Evolutionary conservation across 2,113 vertebrate species (phyloP).

Genomic region (Tragelaphus strepsiceros): DNA sequence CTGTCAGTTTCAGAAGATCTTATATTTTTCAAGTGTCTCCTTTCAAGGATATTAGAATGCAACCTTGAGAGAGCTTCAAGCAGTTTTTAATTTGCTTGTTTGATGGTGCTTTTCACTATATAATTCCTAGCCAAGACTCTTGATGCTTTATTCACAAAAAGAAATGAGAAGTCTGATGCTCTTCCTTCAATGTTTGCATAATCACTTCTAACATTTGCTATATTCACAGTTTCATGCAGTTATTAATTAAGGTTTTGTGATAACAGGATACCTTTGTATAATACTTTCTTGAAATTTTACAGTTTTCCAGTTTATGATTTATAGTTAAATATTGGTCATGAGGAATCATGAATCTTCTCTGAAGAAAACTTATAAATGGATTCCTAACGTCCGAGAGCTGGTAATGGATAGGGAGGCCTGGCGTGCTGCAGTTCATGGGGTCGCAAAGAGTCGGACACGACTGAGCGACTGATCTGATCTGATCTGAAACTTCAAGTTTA

Average conservation of each 20-base stretch:
- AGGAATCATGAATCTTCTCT: not conserved
- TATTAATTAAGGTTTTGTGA: slow-evolving; percentile 10
- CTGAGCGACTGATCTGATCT: too few relatives aligned
- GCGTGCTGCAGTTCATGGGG: too few relatives aligned
- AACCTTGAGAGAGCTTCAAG: slow-evolving; percentile 6
- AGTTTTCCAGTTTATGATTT: not conserved
- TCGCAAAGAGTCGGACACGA: too few relatives aligned
- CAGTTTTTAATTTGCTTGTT: slow-evolving; percentile 29
- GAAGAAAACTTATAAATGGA: not conserved
- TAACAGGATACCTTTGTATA: not conserved
- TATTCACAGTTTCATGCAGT: not conserved
- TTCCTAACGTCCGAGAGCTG: not conserved
- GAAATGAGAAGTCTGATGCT: not conserved
- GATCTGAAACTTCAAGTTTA: not conserved
- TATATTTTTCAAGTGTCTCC: not conserved
- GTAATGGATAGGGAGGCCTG: too few relatives aligned
- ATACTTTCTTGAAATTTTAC: not conserved
- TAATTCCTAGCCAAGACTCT: not conserved
- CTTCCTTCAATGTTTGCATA: not conserved
- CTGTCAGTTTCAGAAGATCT: not conserved
- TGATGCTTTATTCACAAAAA: not conserved
- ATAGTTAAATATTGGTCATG: not conserved
- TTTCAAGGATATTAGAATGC: not conserved
- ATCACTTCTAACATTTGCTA: not conserved
- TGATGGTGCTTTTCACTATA: not conserved